These are phyloP conservation scores for Laticauda colubrina DNA, from an alignment of 2,113 vertebrate genomes.

Conservation along the genomic window DNA sequence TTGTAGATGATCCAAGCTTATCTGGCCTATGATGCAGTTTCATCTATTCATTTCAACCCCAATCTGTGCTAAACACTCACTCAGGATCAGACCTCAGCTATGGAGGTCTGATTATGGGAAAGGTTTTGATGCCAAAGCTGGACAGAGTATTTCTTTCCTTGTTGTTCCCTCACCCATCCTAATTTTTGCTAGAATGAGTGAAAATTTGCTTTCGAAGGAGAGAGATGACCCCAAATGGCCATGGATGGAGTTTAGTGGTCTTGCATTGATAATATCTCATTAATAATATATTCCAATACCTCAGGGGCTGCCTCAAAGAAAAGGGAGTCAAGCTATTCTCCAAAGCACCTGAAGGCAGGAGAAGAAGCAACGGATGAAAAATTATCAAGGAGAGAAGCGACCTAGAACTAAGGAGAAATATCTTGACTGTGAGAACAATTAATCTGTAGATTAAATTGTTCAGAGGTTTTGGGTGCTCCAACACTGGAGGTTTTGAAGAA, in stretches of 20 bases:
- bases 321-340: no score
- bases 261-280: neutral
- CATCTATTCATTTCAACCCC: neutral
- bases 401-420: no score
- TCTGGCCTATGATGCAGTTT: neutral
- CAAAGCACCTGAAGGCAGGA: no score
- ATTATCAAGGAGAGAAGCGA: no score
- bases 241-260: neutral
- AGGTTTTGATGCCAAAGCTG: neutral
- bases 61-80: neutral
- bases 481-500: no score
- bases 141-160: neutral
- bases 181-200: neutral
- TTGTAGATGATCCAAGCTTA: neutral
- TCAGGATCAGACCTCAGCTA: neutral
- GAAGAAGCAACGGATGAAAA: no score
- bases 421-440: no score
- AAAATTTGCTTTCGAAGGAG: neutral
- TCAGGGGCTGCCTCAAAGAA: no score
- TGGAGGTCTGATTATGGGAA: neutral
- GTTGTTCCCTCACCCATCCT: neutral
- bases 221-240: neutral
- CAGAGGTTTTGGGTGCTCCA: no score
- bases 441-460: no score
- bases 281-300: no score